A percentile compares a stretch with the other conserved stretches of the same genome.
These are phyloP conservation scores for Argyrosomus japonicus DNA, from an alignment of 2,113 vertebrate species.

Conservation along the genomic window DNA sequence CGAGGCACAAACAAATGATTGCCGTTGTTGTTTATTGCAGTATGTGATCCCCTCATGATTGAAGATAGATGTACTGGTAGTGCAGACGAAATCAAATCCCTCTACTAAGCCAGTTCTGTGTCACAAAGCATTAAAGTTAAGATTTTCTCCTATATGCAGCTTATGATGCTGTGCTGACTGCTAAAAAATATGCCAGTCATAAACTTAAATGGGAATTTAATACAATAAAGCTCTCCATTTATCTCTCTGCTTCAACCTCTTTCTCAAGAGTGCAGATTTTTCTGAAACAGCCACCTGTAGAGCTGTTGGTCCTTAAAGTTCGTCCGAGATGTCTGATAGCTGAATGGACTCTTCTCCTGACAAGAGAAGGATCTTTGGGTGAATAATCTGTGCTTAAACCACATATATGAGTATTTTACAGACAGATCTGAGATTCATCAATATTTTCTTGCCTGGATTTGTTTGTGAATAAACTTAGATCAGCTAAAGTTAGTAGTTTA, in stretches of 20 bases:
- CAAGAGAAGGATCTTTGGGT: neutral
- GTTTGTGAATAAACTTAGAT: too few species aligned
- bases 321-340: neutral
- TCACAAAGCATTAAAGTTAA: constrained; percentile 21
- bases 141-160: neutral
- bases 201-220: constrained; percentile 4
- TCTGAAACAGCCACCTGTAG: neutral
- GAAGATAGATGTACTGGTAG: neutral
- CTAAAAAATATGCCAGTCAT: neutral
- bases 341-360: neutral
- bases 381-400: too few species aligned
- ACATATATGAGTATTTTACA: too few species aligned
- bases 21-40: neutral
- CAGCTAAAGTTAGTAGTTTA: too few species aligned
- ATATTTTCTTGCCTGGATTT: too few species aligned
- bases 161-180: neutral
- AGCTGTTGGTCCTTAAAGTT: neutral
- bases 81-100: constrained; percentile 32
- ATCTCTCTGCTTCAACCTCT: neutral
- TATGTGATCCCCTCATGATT: neutral
- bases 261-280: constrained; percentile 28
- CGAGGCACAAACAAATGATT: neutral
- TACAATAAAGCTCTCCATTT: constrained; percentile 23
- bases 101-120: constrained; percentile 10
- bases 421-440: too few species aligned